Evolutionary conservation across 2,797 vertebrate genomes (phyloP).

Genomic region (Hafferia zeledoni): DNA sequence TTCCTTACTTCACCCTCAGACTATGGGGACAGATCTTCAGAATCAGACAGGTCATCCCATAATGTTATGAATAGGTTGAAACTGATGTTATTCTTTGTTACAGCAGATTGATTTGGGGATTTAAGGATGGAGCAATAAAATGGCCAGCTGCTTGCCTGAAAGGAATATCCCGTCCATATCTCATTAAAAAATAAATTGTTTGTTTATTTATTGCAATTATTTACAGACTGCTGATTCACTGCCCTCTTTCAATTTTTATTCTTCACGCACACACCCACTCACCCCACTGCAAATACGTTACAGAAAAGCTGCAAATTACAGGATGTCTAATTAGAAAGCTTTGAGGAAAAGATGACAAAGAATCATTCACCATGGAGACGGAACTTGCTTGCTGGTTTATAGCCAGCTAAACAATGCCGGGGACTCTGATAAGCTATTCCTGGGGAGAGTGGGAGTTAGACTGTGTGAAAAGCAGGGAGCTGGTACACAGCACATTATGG

Average conservation of each 20-base stretch:
- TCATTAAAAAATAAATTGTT: background rate
- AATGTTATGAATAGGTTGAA: background rate
- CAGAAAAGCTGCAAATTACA: conserved; percentile 72
- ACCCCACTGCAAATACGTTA: background rate
- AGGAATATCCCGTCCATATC: background rate
- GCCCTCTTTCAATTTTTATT: conserved; percentile 50
- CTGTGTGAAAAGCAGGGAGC: background rate
- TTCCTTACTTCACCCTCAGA: background rate
- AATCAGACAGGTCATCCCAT: background rate
- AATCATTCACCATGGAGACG: conserved; percentile 75
- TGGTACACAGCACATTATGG: background rate
- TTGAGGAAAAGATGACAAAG: conserved; percentile 76
- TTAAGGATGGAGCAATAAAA: conserved; percentile 8
- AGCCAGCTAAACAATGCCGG: conserved; percentile 68
- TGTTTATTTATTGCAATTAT: conserved; percentile 52
- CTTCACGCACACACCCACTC: background rate
- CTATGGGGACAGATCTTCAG: background rate
- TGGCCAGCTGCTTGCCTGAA: conserved; percentile 7
- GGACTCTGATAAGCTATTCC: conserved; percentile 63
- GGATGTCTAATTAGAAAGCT: conserved; percentile 75
- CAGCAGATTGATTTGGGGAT: background rate
- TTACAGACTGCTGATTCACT: conserved; percentile 64
- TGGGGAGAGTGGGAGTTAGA: conserved; percentile 51
- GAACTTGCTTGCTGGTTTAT: conserved; percentile 68
- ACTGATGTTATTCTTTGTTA: background rate